Conservation (phyloP, 2,113 vertebrate species). For the Panthera uncia region DNA sequence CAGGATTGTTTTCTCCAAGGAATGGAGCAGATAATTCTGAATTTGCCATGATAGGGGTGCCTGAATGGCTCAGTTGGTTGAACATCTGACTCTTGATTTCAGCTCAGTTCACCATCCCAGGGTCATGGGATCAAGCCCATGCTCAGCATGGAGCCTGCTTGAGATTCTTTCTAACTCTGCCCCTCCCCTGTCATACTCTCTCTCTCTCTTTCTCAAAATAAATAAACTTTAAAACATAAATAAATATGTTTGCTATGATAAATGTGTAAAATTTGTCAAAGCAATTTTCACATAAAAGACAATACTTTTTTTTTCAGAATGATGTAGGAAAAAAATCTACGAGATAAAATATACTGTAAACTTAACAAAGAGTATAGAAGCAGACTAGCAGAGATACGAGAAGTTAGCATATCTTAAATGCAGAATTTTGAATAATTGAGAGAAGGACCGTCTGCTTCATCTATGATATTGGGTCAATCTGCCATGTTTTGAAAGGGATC, state of each 20-base stretch:
- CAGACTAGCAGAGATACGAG: background rate
- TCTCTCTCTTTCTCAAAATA: too few species aligned
- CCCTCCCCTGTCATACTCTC: too few species aligned
- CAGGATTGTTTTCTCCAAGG: background rate
- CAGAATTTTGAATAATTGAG: background rate
- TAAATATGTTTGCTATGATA: background rate
- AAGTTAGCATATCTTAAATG: background rate
- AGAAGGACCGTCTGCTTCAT: background rate
- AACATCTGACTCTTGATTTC: too few species aligned
- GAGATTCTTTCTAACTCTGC: too few species aligned
- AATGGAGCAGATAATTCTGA: background rate
- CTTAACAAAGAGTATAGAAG: background rate
- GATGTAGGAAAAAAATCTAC: background rate
- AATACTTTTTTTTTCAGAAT: too few species aligned
- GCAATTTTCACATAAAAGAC: background rate
- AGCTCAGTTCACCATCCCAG: too few species aligned
- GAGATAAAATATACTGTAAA: background rate
- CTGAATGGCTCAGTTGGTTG: too few species aligned
- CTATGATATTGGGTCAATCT: background rate
- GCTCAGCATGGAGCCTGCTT: too few species aligned
- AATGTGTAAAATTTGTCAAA: background rate
- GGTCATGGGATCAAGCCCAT: too few species aligned
- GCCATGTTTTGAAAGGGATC: background rate
- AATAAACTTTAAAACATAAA: too few species aligned
- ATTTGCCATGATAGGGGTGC: background rate